Evolutionary conservation across 2,113 vertebrate genomes (phyloP).

Genomic region (Sinocyclocheilus grahami): DNA sequence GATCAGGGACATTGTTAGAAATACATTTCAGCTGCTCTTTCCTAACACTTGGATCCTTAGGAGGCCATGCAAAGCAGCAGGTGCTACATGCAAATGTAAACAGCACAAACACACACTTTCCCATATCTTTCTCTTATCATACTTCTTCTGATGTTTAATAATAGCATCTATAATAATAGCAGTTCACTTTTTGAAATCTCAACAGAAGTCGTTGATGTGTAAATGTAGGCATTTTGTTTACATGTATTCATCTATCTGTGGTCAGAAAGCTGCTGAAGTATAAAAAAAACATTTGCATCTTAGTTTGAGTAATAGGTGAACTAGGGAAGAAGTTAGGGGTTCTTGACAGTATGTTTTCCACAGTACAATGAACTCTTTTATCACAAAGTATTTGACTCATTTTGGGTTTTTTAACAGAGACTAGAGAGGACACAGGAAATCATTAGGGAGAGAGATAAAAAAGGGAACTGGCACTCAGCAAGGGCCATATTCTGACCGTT

Average conservation of each 20-base stretch:
- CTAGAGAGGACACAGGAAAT: neutral
- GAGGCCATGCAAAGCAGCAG: neutral
- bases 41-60: neutral
- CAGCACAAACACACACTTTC: neutral
- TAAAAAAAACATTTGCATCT: neutral
- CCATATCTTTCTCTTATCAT: neutral
- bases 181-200: neutral
- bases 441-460: neutral
- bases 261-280: neutral
- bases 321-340: neutral
- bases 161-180: neutral
- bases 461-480: neutral
- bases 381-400: neutral
- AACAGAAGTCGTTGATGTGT: neutral
- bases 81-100: neutral
- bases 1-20: neutral
- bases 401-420: neutral
- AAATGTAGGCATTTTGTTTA: neutral
- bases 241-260: neutral
- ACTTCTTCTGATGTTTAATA: neutral
- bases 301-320: neutral
- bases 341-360: neutral
- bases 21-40: neutral
- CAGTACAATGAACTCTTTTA: slow-evolving; percentile 1
- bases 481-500: neutral